These are phyloP conservation scores for Phrynocephalus versicolor DNA, from an alignment of 2,113 vertebrate genomes.

Conservation along the genomic window DNA sequence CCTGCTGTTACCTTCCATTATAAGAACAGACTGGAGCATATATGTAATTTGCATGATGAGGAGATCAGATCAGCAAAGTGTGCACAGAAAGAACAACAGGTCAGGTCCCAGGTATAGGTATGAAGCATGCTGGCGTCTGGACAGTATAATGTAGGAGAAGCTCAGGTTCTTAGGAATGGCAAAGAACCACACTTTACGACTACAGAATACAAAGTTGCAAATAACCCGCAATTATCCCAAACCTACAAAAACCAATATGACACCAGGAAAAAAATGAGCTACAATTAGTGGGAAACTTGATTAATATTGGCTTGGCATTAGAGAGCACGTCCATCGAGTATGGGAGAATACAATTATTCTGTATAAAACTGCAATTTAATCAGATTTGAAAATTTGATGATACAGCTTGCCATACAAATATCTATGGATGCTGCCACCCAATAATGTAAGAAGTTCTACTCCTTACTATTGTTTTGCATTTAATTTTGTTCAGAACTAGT, in stretches of 20 bases:
- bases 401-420: conserved; percentile 52
- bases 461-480: conserved; percentile 44
- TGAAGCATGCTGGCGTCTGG: conserved; percentile 19
- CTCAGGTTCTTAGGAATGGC: neutral
- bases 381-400: conserved; percentile 59
- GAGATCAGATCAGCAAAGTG: conserved; percentile 10
- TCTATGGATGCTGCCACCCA: conserved; percentile 40
- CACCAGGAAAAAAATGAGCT: conserved; percentile 32
- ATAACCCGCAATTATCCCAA: conserved; percentile 51
- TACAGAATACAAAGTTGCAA: conserved; percentile 46
- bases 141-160: neutral
- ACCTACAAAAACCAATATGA: conserved; percentile 18
- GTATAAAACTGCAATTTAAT: conserved; percentile 67
- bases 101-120: too few species aligned
- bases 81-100: neutral
- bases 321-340: conserved; percentile 50
- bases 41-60: neutral
- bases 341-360: conserved; percentile 60
- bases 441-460: conserved; percentile 45
- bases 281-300: conserved; percentile 61
- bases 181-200: conserved; percentile 5
- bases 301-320: conserved; percentile 63
- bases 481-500: conserved; percentile 43
- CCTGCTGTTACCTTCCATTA: neutral
- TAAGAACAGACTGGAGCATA: neutral